A percentile compares a stretch with the other conserved stretches of the same genome.
Conservation (phyloP, 2,113 vertebrate species). For the Bubo bubo region DNA sequence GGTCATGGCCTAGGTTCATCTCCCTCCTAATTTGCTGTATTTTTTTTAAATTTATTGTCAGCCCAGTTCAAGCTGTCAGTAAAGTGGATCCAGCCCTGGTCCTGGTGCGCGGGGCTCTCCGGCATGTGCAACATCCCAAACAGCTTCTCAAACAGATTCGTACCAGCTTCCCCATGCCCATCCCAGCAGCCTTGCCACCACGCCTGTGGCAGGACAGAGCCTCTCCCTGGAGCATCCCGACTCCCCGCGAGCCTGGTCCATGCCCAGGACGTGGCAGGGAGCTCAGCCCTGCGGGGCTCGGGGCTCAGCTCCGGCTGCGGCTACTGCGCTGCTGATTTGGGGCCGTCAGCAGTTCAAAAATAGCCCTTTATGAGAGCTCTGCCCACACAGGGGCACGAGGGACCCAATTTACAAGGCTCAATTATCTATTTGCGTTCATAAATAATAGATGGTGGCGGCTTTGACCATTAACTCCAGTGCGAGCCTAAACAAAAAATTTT, state of each 20-base stretch:
- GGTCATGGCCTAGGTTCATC: neutral
- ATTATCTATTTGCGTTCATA: neutral
- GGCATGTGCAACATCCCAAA: neutral
- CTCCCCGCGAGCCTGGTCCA: rapidly evolving
- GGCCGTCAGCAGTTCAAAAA: slow-evolving; percentile 8
- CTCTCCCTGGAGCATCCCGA: rapidly evolving
- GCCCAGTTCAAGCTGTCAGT: neutral
- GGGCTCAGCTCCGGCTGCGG: neutral
- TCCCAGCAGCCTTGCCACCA: neutral
- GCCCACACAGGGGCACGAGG: neutral
- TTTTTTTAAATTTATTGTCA: neutral
- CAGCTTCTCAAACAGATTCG: neutral
- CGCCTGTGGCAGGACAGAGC: neutral
- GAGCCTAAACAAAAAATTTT: neutral
- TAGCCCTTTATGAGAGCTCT: neutral
- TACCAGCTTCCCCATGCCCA: rapidly evolving
- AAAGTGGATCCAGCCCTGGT: neutral
- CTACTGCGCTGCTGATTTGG: rapidly evolving
- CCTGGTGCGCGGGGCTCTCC: neutral
- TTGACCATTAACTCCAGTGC: neutral
- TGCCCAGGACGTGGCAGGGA: neutral
- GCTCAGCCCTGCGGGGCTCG: neutral
- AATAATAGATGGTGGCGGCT: slow-evolving; percentile 38
- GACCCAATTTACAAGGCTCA: neutral
- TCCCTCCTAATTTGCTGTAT: rapidly evolving